A percentile compares a stretch with the other conserved stretches of the same genome.
Conservation (phyloP, 2,797 vertebrate species). For the Balearica regulorum region DNA sequence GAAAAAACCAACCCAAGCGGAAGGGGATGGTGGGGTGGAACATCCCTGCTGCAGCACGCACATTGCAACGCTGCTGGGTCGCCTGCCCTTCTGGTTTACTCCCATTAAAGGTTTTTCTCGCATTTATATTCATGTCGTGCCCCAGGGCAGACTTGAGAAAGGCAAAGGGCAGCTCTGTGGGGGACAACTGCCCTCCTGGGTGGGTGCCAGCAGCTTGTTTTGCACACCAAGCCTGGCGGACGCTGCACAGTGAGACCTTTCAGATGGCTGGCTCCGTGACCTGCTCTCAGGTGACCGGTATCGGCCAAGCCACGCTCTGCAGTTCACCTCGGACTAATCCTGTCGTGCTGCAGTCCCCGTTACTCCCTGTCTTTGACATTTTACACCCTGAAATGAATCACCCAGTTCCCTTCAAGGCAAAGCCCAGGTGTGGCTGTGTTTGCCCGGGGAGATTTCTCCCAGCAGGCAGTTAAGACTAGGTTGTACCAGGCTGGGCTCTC, state of each 20-base stretch:
- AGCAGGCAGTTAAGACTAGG: not conserved
- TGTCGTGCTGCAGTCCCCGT: not conserved
- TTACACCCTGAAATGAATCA: slow-evolving; percentile 15
- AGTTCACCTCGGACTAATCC: not conserved
- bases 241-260: not conserved
- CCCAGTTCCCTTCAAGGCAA: not conserved
- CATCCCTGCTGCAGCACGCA: not conserved
- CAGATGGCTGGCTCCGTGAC: not conserved
- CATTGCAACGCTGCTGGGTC: accelerated
- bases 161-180: not conserved
- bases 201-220: not conserved
- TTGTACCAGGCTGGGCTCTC: slow-evolving; percentile 7
- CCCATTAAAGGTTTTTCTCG: not conserved
- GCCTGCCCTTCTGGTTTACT: not conserved
- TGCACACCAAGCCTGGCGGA: not conserved
- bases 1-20: not conserved
- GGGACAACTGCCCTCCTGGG: not conserved
- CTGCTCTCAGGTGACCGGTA: not conserved
- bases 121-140: not conserved
- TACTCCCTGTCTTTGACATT: not conserved
- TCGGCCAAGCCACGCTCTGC: not conserved
- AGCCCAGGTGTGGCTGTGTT: slow-evolving; percentile 41
- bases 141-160: not conserved
- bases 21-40: not conserved
- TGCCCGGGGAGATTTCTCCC: not conserved